These are phyloP conservation scores for Choloepus hoffmanni DNA, from an alignment of 2,113 vertebrate species.

Conservation along the genomic window DNA sequence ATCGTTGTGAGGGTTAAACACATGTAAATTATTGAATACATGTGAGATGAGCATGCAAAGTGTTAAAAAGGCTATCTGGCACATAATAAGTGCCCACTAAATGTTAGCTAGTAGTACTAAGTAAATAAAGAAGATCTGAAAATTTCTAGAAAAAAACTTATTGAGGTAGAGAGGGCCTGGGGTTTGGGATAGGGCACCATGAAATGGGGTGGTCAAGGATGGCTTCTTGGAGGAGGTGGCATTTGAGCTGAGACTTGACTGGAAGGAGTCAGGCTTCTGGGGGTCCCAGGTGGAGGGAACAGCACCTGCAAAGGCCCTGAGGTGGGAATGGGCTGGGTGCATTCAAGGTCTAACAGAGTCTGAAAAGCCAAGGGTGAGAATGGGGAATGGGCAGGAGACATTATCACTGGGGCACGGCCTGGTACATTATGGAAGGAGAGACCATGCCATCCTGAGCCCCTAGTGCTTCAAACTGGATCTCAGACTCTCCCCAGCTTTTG, in stretches of 20 bases:
- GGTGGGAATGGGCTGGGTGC: background rate
- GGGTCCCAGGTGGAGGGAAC: background rate
- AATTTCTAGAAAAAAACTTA: background rate
- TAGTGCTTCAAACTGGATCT: accelerated
- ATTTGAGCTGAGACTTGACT: background rate
- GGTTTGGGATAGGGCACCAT: background rate
- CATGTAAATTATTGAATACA: background rate
- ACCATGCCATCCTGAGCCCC: too few species aligned
- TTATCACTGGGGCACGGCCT: background rate
- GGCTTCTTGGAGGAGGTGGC: background rate
- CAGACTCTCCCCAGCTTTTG: background rate
- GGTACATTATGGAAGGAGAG: background rate
- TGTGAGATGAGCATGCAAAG: background rate
- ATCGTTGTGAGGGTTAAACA: background rate
- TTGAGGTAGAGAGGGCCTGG: background rate
- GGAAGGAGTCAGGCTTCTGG: background rate
- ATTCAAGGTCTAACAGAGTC: background rate
- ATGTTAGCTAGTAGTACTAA: background rate
- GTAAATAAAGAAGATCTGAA: background rate
- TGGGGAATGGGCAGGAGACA: background rate
- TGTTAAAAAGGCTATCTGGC: background rate
- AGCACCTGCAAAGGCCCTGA: background rate
- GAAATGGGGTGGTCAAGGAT: background rate
- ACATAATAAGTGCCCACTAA: background rate
- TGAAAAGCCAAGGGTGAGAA: background rate